Conservation (phyloP, 1,140 invertebrate genomes). For the Trinorchestia longiramus region DNA sequence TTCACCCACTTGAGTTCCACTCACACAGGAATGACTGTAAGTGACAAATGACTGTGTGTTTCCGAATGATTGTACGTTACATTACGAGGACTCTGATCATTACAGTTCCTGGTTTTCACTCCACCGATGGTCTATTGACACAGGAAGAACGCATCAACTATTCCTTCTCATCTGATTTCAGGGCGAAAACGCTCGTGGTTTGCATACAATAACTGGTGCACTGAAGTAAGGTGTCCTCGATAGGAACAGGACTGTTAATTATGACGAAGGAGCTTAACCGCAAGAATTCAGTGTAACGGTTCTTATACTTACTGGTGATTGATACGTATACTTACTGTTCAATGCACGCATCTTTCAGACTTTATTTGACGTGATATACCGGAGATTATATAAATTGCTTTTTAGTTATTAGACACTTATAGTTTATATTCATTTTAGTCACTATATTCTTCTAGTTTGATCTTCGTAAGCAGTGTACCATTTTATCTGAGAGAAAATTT, state of each 20-base stretch:
- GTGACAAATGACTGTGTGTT: too few relatives aligned
- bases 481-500: not conserved
- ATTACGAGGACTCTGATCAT: too few relatives aligned
- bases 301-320: too few relatives aligned
- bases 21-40: too few relatives aligned
- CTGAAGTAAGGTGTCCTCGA: not conserved
- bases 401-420: not conserved
- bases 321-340: not conserved
- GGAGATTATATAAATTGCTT: not conserved
- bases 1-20: too few relatives aligned
- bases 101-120: not conserved
- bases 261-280: not conserved
- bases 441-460: not conserved
- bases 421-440: not conserved
- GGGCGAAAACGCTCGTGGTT: not conserved
- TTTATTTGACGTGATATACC: not conserved
- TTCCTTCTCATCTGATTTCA: not conserved
- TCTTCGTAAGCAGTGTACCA: not conserved
- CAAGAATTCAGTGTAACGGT: not conserved
- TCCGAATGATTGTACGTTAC: too few relatives aligned
- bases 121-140: not conserved
- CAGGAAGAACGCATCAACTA: not conserved
- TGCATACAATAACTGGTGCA: not conserved
- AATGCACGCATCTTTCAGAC: not conserved
- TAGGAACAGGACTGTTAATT: not conserved